phyloP scores from a whole-genome alignment of 2,113 vertebrate species.

The Vidua macroura region DNA sequence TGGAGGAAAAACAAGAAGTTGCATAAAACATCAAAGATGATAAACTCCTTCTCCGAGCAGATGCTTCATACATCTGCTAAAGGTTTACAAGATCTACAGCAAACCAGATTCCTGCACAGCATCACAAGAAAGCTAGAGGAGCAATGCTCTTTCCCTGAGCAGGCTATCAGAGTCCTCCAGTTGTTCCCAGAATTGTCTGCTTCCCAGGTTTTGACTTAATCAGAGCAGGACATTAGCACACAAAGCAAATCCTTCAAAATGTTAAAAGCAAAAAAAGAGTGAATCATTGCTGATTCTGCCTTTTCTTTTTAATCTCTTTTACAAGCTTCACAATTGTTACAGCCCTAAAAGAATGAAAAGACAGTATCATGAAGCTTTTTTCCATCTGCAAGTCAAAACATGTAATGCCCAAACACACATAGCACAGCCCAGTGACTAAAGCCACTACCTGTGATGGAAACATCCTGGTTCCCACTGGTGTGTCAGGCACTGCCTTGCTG shows the following conservation, averaged over 20 bases:
- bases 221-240: background rate
- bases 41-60: background rate
- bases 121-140: background rate
- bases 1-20: background rate
- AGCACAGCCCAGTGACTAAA: background rate
- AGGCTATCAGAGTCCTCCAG: background rate
- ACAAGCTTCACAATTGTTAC: background rate
- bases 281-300: background rate
- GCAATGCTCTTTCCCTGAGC: background rate
- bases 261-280: background rate
- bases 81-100: background rate
- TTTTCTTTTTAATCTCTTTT: background rate
- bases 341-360: background rate
- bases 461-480: background rate
- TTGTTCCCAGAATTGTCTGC: background rate
- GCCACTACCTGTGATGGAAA: background rate
- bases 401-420: fast-evolving
- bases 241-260: background rate
- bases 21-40: background rate
- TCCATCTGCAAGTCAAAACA: background rate
- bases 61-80: background rate
- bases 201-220: background rate
- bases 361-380: background rate
- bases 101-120: background rate
- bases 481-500: background rate